These are phyloP conservation scores for Drosophila novamexicana DNA, from an alignment of 1,140 invertebrate species.

Conservation along the genomic window DNA sequence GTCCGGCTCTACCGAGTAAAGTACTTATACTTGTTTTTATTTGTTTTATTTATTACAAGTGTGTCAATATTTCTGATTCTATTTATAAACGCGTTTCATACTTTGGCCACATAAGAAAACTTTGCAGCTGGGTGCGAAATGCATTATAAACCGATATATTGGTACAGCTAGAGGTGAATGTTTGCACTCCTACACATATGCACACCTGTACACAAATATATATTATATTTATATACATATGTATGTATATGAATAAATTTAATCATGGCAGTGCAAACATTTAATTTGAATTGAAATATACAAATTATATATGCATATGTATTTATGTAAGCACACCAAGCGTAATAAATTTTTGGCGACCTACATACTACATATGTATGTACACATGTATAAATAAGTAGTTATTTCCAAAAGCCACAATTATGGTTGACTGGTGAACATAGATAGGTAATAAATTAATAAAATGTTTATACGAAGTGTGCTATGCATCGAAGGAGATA, in stretches of 20 bases:
- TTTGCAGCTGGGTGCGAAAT: constrained; percentile 18
- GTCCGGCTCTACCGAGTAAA: not conserved
- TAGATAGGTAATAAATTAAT: no score
- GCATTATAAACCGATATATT: no score
- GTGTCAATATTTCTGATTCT: constrained; percentile 4
- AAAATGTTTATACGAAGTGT: not conserved
- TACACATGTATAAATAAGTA: not conserved
- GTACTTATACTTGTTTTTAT: not conserved
- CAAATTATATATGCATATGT: not conserved
- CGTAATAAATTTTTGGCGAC: no score
- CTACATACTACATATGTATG: not conserved
- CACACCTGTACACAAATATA: no score
- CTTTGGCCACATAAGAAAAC: not conserved
- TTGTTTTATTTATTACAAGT: not conserved
- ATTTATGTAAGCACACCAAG: not conserved
- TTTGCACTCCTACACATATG: no score
- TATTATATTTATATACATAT: not conserved
- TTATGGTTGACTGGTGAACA: no score
- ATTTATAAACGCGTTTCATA: not conserved
- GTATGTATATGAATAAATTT: not conserved
- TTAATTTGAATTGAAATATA: not conserved
- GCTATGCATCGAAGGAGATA: not conserved
- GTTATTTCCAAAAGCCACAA: no score
- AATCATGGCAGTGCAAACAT: not conserved
- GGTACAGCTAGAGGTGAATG: no score